Base-by-base conservation (phyloP, 2,797 vertebrate genomes). In the Periophthalmus magnuspinnatus region DNA sequence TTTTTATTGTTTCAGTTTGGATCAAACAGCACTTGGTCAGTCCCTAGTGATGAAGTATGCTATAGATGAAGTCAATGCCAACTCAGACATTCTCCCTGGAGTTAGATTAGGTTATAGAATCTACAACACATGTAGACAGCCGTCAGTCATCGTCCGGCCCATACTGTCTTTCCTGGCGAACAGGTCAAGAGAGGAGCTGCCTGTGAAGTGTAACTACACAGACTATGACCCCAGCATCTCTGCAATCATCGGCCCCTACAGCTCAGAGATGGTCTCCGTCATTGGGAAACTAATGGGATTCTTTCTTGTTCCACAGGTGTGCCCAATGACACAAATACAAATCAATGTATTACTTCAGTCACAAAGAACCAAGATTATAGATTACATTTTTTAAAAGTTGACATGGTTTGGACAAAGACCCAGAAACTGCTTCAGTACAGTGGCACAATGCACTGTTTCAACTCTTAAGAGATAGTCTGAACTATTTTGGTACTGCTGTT, bases 221-320 rank as follows among this genome's bases (percentile, higher is more conserved):
- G 33, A 90, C 48, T 96, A 96, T 80, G 92, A 90, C 83, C 90
- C 96, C 1, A 93, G 91, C 0, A 87, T 95, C 33, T 75, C 88
- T 0, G 96, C 96, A 0, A 92, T 97, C 66, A 94, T 98, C 0
- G 97, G 97, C 0, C 97, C 96, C 0, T 62, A 79, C 0, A 81
- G 28, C 2, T 96, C 96, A 0, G 92, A 95, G 7, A 92, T 96
- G 61, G 91, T 92, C 62, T 78, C 93, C 0, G 32, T 92, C 68
- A 94, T 94, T 0, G 94, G 94, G 76, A 95, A 95, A 77, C 85
- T 97, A 0, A 91, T 97, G 48, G 83, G 96, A 78, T 95, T 95
- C 86, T 95, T 98, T 84, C 79, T 95, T 36, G 92, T 97, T 91
- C 97, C 96, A 0, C 95, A 96, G 95, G 97, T 98, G 68, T 78